phyloP scores from a whole-genome alignment of 2,888 invertebrate genomes.

The Aphrophora alni region DNA sequence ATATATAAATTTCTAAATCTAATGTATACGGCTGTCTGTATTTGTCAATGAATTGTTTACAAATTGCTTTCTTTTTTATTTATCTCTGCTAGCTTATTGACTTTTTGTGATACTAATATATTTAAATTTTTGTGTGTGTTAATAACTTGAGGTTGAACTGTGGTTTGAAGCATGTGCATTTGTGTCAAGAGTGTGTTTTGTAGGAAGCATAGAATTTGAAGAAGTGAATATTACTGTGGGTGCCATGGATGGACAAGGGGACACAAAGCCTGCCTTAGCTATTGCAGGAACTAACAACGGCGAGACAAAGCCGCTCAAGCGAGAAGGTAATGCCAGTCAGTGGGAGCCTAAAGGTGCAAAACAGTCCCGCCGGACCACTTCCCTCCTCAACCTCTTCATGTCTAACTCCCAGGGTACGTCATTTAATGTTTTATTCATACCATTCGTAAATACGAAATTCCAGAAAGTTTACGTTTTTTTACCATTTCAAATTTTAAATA shows the following conservation, averaged over 20 bases:
- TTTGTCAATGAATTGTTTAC: too few species aligned
- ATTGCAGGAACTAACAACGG: slow-evolving; percentile 15
- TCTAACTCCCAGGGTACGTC: slow-evolving; percentile 89
- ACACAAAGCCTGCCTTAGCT: not conserved
- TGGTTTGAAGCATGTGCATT: not conserved
- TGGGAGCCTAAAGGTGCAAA: slow-evolving; percentile 59
- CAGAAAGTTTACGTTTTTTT: not conserved
- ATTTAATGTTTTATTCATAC: not conserved
- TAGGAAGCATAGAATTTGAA: slow-evolving; percentile 44
- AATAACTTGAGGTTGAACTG: not conserved
- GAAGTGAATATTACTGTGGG: slow-evolving; percentile 21
- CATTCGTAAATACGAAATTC: not conserved
- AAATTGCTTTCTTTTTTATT: not conserved
- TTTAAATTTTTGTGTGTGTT: not conserved
- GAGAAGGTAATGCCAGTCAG: slow-evolving; percentile 65
- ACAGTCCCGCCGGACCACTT: slow-evolving; percentile 91
- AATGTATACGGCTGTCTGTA: too few species aligned
- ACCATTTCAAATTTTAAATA: not conserved
- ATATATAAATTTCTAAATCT: too few species aligned
- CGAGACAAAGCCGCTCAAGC: slow-evolving; percentile 59
- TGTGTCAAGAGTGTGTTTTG: slow-evolving; percentile 19
- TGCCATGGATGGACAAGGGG: not conserved
- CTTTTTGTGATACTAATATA: not conserved
- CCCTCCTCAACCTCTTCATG: slow-evolving; percentile 94
- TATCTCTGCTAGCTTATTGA: not conserved